Evolutionary conservation across 2,113 vertebrate genomes (phyloP).

Genomic region (Xiphorhynchus elegans): DNA sequence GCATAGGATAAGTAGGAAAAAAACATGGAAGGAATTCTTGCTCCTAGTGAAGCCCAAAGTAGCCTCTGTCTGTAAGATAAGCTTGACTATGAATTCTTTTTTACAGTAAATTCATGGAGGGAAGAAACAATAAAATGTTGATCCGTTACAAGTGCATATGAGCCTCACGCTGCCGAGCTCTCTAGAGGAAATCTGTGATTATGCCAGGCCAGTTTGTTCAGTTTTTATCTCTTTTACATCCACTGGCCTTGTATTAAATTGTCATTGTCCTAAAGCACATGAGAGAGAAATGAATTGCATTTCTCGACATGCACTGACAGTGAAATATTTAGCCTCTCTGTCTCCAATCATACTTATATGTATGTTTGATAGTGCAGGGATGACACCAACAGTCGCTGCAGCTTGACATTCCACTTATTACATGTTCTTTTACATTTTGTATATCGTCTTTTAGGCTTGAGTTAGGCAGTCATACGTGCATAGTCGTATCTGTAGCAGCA

Average conservation of each 20-base stretch:
- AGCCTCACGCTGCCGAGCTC: slow-evolving; percentile 62
- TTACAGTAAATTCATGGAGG: slow-evolving; percentile 55
- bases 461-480: not conserved
- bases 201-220: slow-evolving; percentile 73
- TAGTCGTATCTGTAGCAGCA: not conserved
- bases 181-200: slow-evolving; percentile 80
- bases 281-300: slow-evolving; percentile 89
- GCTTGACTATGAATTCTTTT: slow-evolving; percentile 34
- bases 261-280: slow-evolving; percentile 86
- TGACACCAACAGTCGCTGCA: slow-evolving; percentile 74
- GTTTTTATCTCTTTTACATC: slow-evolving; percentile 85
- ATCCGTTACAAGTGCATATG: slow-evolving; percentile 66
- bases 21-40: not conserved
- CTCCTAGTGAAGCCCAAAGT: slow-evolving; percentile 19
- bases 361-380: slow-evolving; percentile 78
- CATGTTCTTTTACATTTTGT: slow-evolving; percentile 26
- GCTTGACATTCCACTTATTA: slow-evolving; percentile 67
- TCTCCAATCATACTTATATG: slow-evolving; percentile 88
- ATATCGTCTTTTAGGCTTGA: not conserved
- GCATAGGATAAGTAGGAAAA: not conserved
- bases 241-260: slow-evolving; percentile 85
- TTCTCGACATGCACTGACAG: slow-evolving; percentile 86
- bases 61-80: not conserved
- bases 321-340: slow-evolving; percentile 95
- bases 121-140: slow-evolving; percentile 76